A percentile compares a stretch with the other conserved stretches of the same genome.
Conservation (phyloP, 2,797 vertebrate species). For the Molossus alvarezi region DNA sequence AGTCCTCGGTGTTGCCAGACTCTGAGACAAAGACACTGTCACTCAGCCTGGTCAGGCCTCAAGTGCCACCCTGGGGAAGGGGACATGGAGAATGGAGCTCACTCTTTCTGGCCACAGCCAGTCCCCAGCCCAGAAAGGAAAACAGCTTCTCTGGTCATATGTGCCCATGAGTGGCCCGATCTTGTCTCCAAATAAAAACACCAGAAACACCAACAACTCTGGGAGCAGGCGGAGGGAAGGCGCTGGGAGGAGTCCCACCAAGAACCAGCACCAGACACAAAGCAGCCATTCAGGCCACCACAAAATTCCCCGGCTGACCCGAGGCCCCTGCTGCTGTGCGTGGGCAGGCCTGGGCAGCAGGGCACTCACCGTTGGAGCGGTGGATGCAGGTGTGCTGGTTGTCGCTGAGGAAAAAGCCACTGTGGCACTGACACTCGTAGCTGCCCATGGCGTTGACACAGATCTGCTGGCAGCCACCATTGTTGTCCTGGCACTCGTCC, state of each 20-base stretch:
- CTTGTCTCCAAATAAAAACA: neutral
- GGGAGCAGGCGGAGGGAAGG: neutral
- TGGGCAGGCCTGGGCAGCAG: neutral
- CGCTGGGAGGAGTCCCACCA: accelerated
- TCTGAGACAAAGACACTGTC: neutral
- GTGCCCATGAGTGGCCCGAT: neutral
- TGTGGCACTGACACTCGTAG: constrained; percentile 97
- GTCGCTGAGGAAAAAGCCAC: constrained; percentile 98
- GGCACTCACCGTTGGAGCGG: constrained; percentile 96
- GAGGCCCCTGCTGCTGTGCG: neutral
- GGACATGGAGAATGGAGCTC: accelerated
- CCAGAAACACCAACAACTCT: neutral
- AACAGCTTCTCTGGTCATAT: neutral
- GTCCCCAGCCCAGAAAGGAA: neutral
- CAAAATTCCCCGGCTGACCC: accelerated
- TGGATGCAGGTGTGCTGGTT: constrained; percentile 99
- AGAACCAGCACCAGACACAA: neutral
- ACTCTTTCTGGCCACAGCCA: neutral
- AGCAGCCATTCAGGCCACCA: neutral
- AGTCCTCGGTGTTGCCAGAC: neutral
- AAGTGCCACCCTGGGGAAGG: neutral
- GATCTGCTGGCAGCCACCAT: constrained; percentile 98
- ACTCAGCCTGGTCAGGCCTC: neutral
- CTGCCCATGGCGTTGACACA: constrained; percentile 99
- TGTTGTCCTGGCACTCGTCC: constrained; percentile 97